Conservation (phyloP, 2,797 vertebrate species). For the Enteromius unitaeniatus region DNA sequence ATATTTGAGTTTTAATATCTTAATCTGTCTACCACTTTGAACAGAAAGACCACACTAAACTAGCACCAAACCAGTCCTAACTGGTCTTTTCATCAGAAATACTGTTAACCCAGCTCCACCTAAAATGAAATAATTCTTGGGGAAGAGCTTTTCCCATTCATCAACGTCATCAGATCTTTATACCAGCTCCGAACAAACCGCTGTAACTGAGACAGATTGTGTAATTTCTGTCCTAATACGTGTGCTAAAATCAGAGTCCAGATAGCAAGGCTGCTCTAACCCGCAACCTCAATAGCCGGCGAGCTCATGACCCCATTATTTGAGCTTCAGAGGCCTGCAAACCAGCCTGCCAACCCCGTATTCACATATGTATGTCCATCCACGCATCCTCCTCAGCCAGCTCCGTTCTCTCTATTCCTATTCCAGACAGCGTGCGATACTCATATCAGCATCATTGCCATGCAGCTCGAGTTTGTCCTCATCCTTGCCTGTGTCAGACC, state of each 20-base stretch:
- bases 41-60: background rate
- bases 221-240: constrained; percentile 14
- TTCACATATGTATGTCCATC: constrained; percentile 10
- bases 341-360: constrained; percentile 2
- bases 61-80: background rate
- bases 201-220: background rate
- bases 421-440: constrained; percentile 38
- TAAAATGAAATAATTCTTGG: background rate
- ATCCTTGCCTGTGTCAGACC: constrained; percentile 16
- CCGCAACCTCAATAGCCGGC: constrained; percentile 6
- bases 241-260: constrained; percentile 10
- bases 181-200: background rate
- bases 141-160: background rate
- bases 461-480: constrained; percentile 50
- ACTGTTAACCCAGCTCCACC: background rate
- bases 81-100: background rate
- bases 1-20: too few relatives aligned
- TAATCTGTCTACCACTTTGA: background rate
- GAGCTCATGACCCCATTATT: constrained; percentile 31
- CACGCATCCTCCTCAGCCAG: background rate
- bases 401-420: constrained; percentile 26
- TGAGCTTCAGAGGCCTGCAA: constrained; percentile 26
- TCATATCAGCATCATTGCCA: constrained; percentile 53
- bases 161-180: constrained; percentile 4
- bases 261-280: background rate